phyloP scores from a whole-genome alignment of 1,140 invertebrate genomes.

The Pseudomyrmex dendroicus region DNA sequence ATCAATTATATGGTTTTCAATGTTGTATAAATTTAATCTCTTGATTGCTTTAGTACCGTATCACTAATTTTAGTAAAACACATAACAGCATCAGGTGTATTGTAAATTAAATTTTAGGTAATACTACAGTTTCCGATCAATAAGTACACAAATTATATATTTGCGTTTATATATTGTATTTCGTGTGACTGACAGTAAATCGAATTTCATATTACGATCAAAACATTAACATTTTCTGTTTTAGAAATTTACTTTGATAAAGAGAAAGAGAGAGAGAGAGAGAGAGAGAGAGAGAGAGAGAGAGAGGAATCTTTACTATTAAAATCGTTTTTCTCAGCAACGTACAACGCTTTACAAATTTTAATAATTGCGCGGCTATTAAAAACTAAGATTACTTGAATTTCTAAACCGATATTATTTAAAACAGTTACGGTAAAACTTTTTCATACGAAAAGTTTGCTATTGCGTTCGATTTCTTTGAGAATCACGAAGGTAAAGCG shows the following conservation, averaged over 20 bases:
- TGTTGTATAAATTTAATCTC: background rate
- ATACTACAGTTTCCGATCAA: background rate
- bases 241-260: no score
- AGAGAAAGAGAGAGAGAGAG: no score
- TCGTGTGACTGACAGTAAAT: no score
- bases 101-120: background rate
- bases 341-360: no score
- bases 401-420: background rate
- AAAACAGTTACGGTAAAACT: background rate
- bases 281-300: no score
- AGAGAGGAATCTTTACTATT: no score
- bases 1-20: background rate
- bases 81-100: background rate
- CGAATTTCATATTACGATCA: no score
- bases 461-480: background rate
- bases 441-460: background rate
- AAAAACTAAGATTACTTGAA: background rate
- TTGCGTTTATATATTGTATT: no score
- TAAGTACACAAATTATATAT: background rate
- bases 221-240: no score
- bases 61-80: background rate
- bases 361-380: background rate
- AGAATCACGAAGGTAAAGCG: conserved; percentile 13
- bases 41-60: background rate
- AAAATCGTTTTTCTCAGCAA: background rate